Percentiles rank a stretch among this genome's conserved stretches.
These are phyloP conservation scores for Samia ricini DNA, from an alignment of 1,140 invertebrate species.

Conservation along the genomic window DNA sequence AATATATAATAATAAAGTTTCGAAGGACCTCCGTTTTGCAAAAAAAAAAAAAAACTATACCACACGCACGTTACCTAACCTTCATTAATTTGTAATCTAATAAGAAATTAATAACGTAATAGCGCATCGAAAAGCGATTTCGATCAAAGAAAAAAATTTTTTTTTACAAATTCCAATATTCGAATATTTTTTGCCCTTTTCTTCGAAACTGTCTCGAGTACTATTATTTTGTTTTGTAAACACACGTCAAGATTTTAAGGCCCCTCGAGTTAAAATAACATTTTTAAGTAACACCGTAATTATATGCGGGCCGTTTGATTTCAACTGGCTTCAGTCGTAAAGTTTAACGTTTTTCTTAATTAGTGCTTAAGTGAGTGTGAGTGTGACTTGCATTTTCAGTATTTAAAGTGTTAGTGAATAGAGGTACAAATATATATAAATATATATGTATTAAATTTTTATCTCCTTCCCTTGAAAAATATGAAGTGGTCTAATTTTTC, in stretches of 20 bases:
- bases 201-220: slow-evolving; percentile 29
- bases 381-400: not conserved
- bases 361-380: slow-evolving; percentile 19
- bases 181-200: slow-evolving; percentile 22
- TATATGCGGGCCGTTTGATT: slow-evolving; percentile 10
- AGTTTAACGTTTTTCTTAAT: slow-evolving; percentile 20
- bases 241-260: not conserved
- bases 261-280: not conserved
- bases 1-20: slow-evolving; percentile 61
- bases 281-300: slow-evolving; percentile 7
- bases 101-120: slow-evolving; percentile 54
- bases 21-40: slow-evolving; percentile 61
- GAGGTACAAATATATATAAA: too few species aligned
- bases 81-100: slow-evolving; percentile 62
- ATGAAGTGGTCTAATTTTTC: too few species aligned
- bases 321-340: slow-evolving; percentile 12
- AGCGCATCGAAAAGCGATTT: slow-evolving; percentile 10
- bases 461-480: too few species aligned
- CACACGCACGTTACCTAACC: slow-evolving; percentile 59
- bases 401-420: not conserved
- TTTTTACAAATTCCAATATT: slow-evolving; percentile 23
- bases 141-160: slow-evolving; percentile 46
- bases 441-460: too few species aligned
- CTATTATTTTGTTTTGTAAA: slow-evolving; percentile 6
- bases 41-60: slow-evolving; percentile 49